Evolutionary conservation across 2,888 invertebrate species (phyloP).

Genomic region (Leptura quadrifasciata): DNA sequence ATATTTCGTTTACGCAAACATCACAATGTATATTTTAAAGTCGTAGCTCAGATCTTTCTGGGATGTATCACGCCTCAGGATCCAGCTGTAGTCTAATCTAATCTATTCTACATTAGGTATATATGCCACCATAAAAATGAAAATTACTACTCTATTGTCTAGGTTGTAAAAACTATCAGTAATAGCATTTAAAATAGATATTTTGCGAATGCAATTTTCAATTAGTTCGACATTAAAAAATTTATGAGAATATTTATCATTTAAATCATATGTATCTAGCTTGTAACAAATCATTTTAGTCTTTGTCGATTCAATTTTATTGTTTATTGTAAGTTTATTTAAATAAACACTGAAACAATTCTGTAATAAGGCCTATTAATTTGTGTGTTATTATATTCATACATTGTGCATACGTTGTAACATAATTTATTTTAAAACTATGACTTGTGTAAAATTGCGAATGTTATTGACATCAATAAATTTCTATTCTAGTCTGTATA

Average conservation of each 20-base stretch:
- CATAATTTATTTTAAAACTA: background rate
- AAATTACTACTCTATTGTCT: too few relatives aligned
- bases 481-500: background rate
- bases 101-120: too few relatives aligned
- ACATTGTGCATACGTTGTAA: background rate
- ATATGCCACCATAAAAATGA: too few relatives aligned
- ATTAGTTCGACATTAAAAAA: background rate
- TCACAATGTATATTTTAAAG: too few relatives aligned
- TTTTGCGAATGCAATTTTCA: background rate
- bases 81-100: too few relatives aligned
- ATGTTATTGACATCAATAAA: background rate
- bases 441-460: background rate
- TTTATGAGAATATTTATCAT: background rate
- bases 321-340: background rate
- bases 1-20: too few relatives aligned
- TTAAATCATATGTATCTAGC: too few relatives aligned
- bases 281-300: background rate
- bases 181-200: too few relatives aligned
- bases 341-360: background rate
- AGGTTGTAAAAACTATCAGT: too few relatives aligned
- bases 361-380: background rate
- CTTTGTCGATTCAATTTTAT: background rate
- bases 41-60: too few relatives aligned
- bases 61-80: too few relatives aligned
- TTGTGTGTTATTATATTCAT: background rate